Percentiles rank a stretch among this genome's conserved stretches.
These are phyloP conservation scores for Muscicapa adusta DNA, from an alignment of 2,113 vertebrate species.

Conservation along the genomic window DNA sequence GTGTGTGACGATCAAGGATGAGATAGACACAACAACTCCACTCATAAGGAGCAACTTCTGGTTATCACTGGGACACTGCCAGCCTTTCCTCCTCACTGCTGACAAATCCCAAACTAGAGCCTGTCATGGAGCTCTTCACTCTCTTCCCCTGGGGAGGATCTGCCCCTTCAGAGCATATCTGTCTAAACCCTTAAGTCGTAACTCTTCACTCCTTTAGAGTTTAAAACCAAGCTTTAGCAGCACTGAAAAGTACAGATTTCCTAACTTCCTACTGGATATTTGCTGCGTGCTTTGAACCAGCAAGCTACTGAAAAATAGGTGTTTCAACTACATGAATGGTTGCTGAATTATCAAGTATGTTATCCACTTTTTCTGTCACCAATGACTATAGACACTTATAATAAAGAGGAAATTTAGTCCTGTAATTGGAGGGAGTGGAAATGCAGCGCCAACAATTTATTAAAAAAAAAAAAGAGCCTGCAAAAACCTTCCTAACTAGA, in stretches of 20 bases:
- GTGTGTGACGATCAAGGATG: fast-evolving
- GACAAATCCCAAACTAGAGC: neutral
- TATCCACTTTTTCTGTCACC: neutral
- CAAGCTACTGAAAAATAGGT: neutral
- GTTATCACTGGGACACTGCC: neutral
- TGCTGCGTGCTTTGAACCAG: neutral
- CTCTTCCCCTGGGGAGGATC: neutral
- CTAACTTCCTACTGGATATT: neutral
- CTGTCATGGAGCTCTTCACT: neutral
- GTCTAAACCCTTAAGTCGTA: fast-evolving
- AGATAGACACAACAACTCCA: neutral
- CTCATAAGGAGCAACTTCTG: neutral
- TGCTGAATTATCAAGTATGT: neutral
- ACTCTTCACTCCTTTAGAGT: neutral
- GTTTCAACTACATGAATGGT: neutral
- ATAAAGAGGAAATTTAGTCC: neutral
- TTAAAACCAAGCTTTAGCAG: neutral
- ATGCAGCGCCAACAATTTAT: no score
- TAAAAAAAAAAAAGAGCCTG: neutral
- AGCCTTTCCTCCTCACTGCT: neutral
- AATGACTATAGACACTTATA: neutral
- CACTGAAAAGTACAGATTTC: neutral
- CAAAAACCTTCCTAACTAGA: neutral
- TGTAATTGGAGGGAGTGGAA: no score
- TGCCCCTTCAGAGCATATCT: neutral